Evolutionary conservation across 2,113 vertebrate species (phyloP).

Genomic region (Trematocara marginatum): DNA sequence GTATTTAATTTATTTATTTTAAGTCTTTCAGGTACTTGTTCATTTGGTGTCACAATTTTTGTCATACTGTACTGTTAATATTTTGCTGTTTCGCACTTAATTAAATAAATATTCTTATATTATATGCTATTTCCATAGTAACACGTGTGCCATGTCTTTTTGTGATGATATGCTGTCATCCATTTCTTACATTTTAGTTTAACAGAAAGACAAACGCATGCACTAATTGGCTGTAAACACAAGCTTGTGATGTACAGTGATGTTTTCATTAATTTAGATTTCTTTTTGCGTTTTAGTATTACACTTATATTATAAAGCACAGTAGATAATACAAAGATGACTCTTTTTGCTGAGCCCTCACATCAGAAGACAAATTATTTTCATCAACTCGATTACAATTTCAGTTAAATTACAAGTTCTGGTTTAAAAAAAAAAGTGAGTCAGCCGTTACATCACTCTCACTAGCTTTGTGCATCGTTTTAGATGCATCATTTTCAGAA

Average conservation of each 20-base stretch:
- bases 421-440: not conserved
- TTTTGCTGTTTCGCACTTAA: conserved; percentile 78
- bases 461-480: not conserved
- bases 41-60: conserved; percentile 57
- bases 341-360: not conserved
- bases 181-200: not conserved
- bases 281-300: not conserved
- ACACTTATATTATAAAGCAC: not conserved
- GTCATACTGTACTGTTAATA: conserved; percentile 69
- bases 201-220: not conserved
- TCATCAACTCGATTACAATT: not conserved
- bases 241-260: not conserved
- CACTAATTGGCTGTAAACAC: not conserved
- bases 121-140: conserved; percentile 66
- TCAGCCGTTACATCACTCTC: not conserved
- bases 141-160: conserved; percentile 22
- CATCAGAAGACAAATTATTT: rapidly evolving
- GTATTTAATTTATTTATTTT: conserved; percentile 79
- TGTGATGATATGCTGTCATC: not conserved
- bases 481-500: not conserved
- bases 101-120: conserved; percentile 82
- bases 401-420: not conserved
- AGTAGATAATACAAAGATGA: not conserved
- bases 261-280: not conserved
- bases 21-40: conserved; percentile 62